Evolutionary conservation across 2,888 invertebrate genomes (phyloP).

Genomic region (Leptothorax acervorum): DNA sequence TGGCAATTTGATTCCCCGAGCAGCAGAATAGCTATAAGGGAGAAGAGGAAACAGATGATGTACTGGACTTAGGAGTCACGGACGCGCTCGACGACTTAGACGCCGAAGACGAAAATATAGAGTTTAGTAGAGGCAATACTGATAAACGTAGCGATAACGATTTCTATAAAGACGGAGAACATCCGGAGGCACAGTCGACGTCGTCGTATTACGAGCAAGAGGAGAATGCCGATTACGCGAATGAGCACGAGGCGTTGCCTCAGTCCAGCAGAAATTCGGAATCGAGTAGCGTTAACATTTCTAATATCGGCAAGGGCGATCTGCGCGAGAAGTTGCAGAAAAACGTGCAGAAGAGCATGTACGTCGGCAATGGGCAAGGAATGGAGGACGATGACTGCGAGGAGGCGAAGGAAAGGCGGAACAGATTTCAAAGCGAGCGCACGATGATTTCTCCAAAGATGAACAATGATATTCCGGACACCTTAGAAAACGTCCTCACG

Average conservation of each 20-base stretch:
- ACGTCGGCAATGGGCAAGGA: slow-evolving; percentile 77
- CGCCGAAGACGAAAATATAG: slow-evolving; percentile 84
- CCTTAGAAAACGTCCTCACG: slow-evolving; percentile 83
- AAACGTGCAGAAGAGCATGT: slow-evolving; percentile 73
- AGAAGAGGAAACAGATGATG: slow-evolving; percentile 85
- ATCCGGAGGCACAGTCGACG: slow-evolving; percentile 61
- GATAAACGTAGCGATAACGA: slow-evolving; percentile 79
- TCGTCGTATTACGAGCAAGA: slow-evolving; percentile 78
- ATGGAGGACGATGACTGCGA: slow-evolving; percentile 83
- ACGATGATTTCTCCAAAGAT: slow-evolving; percentile 80
- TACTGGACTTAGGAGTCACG: slow-evolving; percentile 85
- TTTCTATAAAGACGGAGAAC: slow-evolving; percentile 81
- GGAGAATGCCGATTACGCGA: slow-evolving; percentile 69
- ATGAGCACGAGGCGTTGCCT: slow-evolving; percentile 60
- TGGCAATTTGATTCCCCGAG: slow-evolving; percentile 83
- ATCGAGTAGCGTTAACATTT: slow-evolving; percentile 66
- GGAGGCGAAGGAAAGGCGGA: slow-evolving; percentile 82
- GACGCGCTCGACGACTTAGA: slow-evolving; percentile 85
- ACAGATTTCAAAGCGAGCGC: slow-evolving; percentile 83
- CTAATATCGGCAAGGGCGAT: slow-evolving; percentile 76
- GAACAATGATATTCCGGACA: slow-evolving; percentile 83
- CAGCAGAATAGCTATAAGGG: slow-evolving; percentile 85
- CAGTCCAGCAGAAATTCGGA: slow-evolving; percentile 71
- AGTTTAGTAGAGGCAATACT: slow-evolving; percentile 80
- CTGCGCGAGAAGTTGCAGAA: slow-evolving; percentile 82